Evolutionary conservation across 2,113 vertebrate species (phyloP).

Genomic region (Nematolebias whitei): DNA sequence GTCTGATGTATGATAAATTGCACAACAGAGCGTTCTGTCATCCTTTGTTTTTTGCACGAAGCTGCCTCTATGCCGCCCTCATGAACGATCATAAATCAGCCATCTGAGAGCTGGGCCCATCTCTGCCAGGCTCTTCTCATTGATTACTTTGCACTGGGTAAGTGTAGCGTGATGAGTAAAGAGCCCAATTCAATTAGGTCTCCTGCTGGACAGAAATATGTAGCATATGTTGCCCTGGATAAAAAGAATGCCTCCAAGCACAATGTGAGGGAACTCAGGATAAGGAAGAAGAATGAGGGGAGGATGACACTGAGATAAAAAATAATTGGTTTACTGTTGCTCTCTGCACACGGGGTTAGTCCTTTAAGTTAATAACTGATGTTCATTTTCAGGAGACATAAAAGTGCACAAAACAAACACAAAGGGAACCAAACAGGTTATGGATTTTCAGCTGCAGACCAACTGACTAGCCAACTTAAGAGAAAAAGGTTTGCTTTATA

Average conservation of each 20-base stretch:
- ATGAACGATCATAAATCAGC: conserved; percentile 65
- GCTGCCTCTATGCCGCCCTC: conserved; percentile 18
- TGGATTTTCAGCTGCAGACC: no score
- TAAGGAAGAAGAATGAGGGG: conserved; percentile 30
- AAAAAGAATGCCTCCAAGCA: conserved; percentile 23
- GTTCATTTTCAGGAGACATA: conserved; percentile 9
- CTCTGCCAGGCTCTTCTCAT: conserved; percentile 50
- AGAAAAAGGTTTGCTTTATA: no score
- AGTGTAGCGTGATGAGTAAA: conserved; percentile 65
- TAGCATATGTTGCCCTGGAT: conserved; percentile 21
- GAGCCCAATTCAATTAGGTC: conserved; percentile 72
- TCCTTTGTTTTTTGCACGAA: conserved; percentile 36
- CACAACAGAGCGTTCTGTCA: conserved; percentile 45
- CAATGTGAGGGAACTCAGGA: conserved; percentile 2
- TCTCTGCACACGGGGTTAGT: conserved; percentile 18
- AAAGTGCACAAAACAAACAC: conserved; percentile 2
- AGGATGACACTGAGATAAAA: conserved; percentile 43
- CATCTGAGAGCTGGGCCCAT: conserved; percentile 53
- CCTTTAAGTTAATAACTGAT: conserved; percentile 32
- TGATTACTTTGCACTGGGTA: conserved; percentile 63
- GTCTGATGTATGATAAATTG: conserved; percentile 33
- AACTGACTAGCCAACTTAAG: no score
- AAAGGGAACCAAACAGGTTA: not conserved
- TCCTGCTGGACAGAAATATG: conserved; percentile 52
- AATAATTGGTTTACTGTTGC: conserved; percentile 55